Evolutionary conservation across 2,113 vertebrate genomes (phyloP), one percentile per base, ranked within the genome.

Genomic region (Hydrochoerus hydrochaeris): DNA sequence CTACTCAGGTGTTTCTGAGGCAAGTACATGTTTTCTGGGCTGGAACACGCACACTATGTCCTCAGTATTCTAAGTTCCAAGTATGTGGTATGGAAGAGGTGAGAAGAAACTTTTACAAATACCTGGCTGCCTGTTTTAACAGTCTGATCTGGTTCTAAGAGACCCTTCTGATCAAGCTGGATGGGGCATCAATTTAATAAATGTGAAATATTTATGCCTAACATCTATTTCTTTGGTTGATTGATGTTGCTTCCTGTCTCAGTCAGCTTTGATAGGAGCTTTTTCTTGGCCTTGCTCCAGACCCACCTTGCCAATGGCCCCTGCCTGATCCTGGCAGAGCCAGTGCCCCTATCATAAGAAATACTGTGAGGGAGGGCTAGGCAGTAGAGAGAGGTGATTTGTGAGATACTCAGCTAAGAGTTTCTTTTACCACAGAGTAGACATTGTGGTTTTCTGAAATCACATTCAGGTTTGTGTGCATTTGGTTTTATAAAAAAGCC

Each of bases 301-400:
- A 24, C 30, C 7, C 96, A 58, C 73, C 90, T 63, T 92, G 88
- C 41, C 71, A 88, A 80, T 94, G 97, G 95, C 81, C 97, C 96
- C 88, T 91, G 14, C 69, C 90, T 97, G 96, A 97, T 90, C 91
- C 96, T 98, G 95, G 84, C 80, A 97, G 41, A 93, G 96, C 60
- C 84, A 95, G 75, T 67, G 20, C 91, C 73, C 90, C 81, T 57
- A 41, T n/a, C 9, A 3, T 52, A 89, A 95, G 41, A 96, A 95
- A 17, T 71, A 11, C 93, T 44, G 7, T 71, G 94, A 60, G 52
- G 91, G 87, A 97, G 67, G 57, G 2, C 65, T 67, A 49, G 46
- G 38, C 2, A 41, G 73, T 58, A 63, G 46, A 78, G 82, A 78
- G 60, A 89, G 86, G 24, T 77, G 32, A 82, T 73, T 85, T 65